A percentile compares a stretch with the other conserved stretches of the same genome.
Conservation (phyloP, 2,888 invertebrate species). For the Acleris laterana region DNA sequence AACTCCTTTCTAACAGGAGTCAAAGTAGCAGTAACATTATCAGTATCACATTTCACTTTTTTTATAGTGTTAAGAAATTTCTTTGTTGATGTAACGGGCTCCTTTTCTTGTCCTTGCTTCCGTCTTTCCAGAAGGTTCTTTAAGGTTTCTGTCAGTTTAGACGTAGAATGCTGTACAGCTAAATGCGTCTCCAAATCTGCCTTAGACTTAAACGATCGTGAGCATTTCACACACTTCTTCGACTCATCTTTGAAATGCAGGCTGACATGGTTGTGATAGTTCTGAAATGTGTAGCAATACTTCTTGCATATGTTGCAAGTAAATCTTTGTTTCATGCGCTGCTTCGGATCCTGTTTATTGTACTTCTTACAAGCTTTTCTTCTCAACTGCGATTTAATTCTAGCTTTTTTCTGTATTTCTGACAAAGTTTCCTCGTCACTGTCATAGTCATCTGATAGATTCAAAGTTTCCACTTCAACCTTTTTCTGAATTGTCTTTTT, state of each 20-base stretch:
- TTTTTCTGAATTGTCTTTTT: constrained; percentile 20
- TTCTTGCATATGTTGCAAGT: constrained; percentile 65
- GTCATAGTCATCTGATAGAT: constrained; percentile 53
- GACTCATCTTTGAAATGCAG: constrained; percentile 56
- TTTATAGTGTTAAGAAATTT: constrained; percentile 58
- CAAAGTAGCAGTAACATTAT: constrained; percentile 48
- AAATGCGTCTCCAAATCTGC: constrained; percentile 57
- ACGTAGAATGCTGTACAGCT: constrained; percentile 54
- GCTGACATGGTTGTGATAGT: constrained; percentile 68
- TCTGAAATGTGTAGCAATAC: constrained; percentile 72
- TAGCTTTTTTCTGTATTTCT: constrained; percentile 43
- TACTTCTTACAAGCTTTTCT: constrained; percentile 30
- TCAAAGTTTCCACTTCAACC: constrained; percentile 22
- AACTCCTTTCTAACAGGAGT: constrained; percentile 47
- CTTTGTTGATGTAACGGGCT: constrained; percentile 43
- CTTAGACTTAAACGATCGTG: constrained; percentile 53
- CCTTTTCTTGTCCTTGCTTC: constrained; percentile 43
- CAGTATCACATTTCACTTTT: constrained; percentile 46
- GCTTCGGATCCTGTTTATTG: constrained; percentile 9
- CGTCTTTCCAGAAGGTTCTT: constrained; percentile 63
- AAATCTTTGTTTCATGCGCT: constrained; percentile 48
- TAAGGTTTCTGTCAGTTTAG: constrained; percentile 67
- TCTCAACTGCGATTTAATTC: constrained; percentile 26
- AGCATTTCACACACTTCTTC: constrained; percentile 69
- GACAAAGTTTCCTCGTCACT: constrained; percentile 62